Evolutionary conservation across 2,113 vertebrate genomes (phyloP), one percentile per base, ranked within the genome.

Genomic region (Salvator merianae): DNA sequence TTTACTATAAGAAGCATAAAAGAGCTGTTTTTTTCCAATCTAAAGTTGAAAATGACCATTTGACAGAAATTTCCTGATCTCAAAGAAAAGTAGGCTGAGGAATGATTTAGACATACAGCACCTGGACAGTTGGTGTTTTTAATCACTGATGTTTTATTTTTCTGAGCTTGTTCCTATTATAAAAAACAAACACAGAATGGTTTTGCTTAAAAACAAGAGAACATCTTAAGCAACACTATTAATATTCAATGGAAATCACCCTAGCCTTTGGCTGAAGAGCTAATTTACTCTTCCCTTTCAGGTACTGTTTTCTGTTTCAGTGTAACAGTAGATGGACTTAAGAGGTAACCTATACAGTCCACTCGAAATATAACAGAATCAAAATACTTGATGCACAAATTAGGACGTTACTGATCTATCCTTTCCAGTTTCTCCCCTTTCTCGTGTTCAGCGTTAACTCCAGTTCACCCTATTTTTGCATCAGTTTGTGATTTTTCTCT

Each of bases 41-140:
- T 38, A 22, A 28, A 28, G 72, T 36, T 72, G 50, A 30, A n/a
- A 65, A 74, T 14, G 55, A 74, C 38, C 20, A 77, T 18, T 3
- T 34, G 20, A 7, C 38, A 24, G 77, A 69, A 69, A 8, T 8
- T 30, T 22, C 32, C 30, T 28, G 3, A 70, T 3, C 55, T 59
- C 4, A 20, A 59, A 59, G 55, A 59, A 16, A 59, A 59, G 55
- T 59, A 20, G 16, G 43, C 43, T 18, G 20, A 65, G 74, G 22
- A 47, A 82, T 43, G 3, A 50, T 66, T 40, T 83, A 20, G 53
- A 34, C 16, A 73, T 32, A 18, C 77, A 92, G 86, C 66, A 99
- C 98, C 98, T 96, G 98, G 98, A 78, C 94, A 98, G 93, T 98
- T 99, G 40, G 95, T 99, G 92, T 99, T 99, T 94, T 97, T 99